These are phyloP conservation scores for Heliornis fulica DNA, from an alignment of 2,113 vertebrate genomes.

Conservation along the genomic window DNA sequence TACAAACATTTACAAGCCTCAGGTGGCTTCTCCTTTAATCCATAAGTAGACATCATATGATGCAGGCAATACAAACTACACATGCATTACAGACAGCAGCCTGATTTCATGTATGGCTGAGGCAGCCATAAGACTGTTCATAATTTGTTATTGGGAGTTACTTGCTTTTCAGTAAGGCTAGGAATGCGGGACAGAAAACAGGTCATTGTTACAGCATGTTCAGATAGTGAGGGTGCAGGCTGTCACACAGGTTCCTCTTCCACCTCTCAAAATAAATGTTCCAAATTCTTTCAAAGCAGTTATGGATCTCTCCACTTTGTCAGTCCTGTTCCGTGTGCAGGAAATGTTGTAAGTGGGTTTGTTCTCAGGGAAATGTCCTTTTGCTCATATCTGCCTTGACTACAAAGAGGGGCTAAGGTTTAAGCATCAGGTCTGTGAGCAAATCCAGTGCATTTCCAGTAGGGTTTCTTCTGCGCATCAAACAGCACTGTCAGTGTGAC, in stretches of 20 bases:
- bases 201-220: neutral
- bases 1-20: neutral
- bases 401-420: neutral
- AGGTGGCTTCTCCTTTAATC: neutral
- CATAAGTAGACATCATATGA: neutral
- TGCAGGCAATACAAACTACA: neutral
- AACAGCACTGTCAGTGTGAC: neutral
- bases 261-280: neutral
- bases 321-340: neutral
- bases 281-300: neutral
- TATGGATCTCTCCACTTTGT: neutral
- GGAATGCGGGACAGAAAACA: neutral
- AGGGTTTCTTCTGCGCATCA: neutral
- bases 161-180: neutral
- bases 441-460: neutral
- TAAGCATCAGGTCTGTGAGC: neutral
- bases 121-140: neutral
- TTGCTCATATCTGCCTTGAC: neutral
- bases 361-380: neutral
- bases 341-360: neutral
- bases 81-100: neutral
- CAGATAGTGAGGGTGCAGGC: neutral
- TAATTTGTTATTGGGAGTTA: neutral
- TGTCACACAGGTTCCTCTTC: neutral
- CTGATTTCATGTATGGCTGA: neutral